Percentiles rank a stretch among this genome's conserved stretches.
phyloP scores from a whole-genome alignment of 2,113 vertebrate genomes.

The Entomyzon cyanotis region DNA sequence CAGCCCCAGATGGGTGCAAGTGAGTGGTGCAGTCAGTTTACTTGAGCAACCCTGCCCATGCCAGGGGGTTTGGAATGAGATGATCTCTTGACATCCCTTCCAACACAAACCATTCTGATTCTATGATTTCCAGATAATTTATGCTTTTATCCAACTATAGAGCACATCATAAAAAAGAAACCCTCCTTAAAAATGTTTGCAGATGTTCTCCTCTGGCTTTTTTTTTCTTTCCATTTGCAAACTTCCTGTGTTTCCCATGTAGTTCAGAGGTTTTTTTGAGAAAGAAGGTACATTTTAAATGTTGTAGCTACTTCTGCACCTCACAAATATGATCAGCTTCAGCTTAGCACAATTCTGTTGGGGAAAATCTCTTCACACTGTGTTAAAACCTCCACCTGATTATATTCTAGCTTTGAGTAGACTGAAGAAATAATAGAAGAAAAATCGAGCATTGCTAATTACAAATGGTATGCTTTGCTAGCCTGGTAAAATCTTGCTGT shows the following conservation, averaged over 20 bases:
- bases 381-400: not conserved
- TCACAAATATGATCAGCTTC: not conserved
- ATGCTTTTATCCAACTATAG: not conserved
- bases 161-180: not conserved
- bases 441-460: conserved; percentile 1
- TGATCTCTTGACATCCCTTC: not conserved
- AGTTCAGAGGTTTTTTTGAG: not conserved
- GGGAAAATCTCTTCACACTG: not conserved
- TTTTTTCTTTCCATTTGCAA: not conserved
- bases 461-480: not conserved
- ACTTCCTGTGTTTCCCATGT: not conserved
- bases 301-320: not conserved
- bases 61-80: not conserved
- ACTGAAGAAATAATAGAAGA: not conserved
- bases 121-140: conserved; percentile 14
- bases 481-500: conserved; percentile 47
- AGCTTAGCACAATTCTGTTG: not conserved
- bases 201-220: conserved; percentile 1
- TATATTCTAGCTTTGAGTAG: not conserved
- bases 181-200: not conserved
- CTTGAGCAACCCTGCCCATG: not conserved
- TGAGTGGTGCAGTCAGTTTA: not conserved
- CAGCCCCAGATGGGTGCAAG: not conserved
- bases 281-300: not conserved
- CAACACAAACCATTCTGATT: not conserved